phyloP scores from a whole-genome alignment of 2,888 invertebrate species.

The Poecilobothrus nobilitatus region DNA sequence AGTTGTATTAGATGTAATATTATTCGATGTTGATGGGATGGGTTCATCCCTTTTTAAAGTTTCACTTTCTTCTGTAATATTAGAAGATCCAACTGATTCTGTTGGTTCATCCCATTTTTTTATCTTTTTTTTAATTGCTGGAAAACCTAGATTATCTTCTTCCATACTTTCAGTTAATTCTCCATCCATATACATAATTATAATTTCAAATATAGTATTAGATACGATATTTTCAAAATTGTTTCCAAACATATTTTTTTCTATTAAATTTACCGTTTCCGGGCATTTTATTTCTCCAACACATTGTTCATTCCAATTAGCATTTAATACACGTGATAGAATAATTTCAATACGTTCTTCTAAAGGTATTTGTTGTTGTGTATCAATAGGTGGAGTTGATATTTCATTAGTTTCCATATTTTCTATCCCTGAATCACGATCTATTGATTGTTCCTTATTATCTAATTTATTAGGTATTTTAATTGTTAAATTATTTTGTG shows the following conservation, averaged over 20 bases:
- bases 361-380: slow-evolving; percentile 28
- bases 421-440: slow-evolving; percentile 65
- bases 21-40: background rate
- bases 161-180: slow-evolving; percentile 45
- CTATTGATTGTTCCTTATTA: slow-evolving; percentile 47
- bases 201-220: slow-evolving; percentile 58
- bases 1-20: background rate
- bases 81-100: slow-evolving; percentile 7
- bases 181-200: slow-evolving; percentile 51
- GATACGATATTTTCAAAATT: slow-evolving; percentile 50
- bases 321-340: slow-evolving; percentile 61
- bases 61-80: background rate
- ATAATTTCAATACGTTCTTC: slow-evolving; percentile 48
- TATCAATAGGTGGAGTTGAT: slow-evolving; percentile 23
- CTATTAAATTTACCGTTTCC: slow-evolving; percentile 50
- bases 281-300: slow-evolving; percentile 52
- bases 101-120: background rate
- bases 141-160: background rate
- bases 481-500: slow-evolving; percentile 21
- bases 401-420: slow-evolving; percentile 55
- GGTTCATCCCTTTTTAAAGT: background rate
- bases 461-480: slow-evolving; percentile 45
- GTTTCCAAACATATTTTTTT: slow-evolving; percentile 42
- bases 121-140: background rate
- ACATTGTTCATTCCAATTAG: slow-evolving; percentile 59